Conservation (phyloP, 2,113 vertebrate species). For the Cheilinus undulatus region DNA sequence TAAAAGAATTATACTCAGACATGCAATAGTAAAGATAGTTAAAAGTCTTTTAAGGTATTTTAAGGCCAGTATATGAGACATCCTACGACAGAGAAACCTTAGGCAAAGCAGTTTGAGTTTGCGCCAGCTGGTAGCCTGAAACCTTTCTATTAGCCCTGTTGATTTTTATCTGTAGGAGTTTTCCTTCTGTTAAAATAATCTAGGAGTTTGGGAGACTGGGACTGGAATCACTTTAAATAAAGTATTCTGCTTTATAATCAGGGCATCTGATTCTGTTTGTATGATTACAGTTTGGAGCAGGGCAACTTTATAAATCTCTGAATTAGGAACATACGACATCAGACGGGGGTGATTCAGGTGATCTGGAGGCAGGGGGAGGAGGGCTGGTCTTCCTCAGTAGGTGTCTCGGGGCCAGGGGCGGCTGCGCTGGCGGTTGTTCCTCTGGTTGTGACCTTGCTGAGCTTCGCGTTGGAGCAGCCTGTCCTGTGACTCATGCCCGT, state of each 20-base stretch:
- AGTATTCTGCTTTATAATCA: conserved; percentile 24
- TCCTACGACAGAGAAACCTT: conserved; percentile 77
- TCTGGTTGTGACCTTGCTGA: conserved; percentile 91
- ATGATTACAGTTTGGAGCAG: conserved; percentile 17
- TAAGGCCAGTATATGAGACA: conserved; percentile 82
- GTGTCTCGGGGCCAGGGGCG: conserved; percentile 95
- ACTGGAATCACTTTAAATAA: conserved; percentile 19
- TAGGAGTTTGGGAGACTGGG: conserved; percentile 34
- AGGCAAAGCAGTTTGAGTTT: conserved; percentile 72
- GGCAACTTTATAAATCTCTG: conserved; percentile 10
- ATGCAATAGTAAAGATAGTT: conserved; percentile 83
- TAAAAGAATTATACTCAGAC: conserved; percentile 81
- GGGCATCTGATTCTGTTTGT: conserved; percentile 26
- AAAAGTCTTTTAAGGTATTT: conserved; percentile 76
- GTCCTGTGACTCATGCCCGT: conserved; percentile 90
- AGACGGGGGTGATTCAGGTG: conserved; percentile 21
- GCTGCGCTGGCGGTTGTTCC: conserved; percentile 93
- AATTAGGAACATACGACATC: conserved; percentile 7
- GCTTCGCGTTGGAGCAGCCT: conserved; percentile 89
- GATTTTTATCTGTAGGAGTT: too few species aligned
- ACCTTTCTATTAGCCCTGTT: too few species aligned
- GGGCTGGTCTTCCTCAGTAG: conserved; percentile 83
- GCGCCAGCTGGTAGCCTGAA: conserved; percentile 70
- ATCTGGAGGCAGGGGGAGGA: conserved; percentile 18
- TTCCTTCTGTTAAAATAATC: conserved; percentile 21